Conservation (phyloP, 2,797 vertebrate genomes). For the Acanthurus tractus region DNA sequence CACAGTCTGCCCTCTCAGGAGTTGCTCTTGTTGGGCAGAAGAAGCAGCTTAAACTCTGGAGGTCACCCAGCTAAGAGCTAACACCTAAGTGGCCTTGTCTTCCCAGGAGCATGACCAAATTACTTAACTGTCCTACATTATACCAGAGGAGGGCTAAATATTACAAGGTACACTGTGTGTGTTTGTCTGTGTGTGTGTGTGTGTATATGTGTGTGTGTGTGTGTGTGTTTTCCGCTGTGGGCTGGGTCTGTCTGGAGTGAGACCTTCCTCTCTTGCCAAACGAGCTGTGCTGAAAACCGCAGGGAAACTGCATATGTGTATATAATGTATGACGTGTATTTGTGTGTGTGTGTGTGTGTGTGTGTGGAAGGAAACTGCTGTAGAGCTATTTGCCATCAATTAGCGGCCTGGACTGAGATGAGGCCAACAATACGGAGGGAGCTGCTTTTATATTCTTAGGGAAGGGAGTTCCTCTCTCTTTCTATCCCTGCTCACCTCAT, state of each 20-base stretch:
- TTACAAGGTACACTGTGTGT: constrained; percentile 61
- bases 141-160: constrained; percentile 63
- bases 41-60: constrained; percentile 59
- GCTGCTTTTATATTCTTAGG: constrained; percentile 65
- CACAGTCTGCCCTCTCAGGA: constrained; percentile 49
- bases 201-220: constrained; percentile 47
- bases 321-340: constrained; percentile 77
- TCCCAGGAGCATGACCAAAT: constrained; percentile 62
- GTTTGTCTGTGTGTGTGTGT: constrained; percentile 41
- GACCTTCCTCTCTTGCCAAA: constrained; percentile 86
- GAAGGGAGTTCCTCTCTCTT: constrained; percentile 69
- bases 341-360: constrained; percentile 66
- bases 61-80: constrained; percentile 63
- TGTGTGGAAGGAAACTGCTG: constrained; percentile 77
- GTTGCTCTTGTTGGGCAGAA: constrained; percentile 52
- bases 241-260: constrained; percentile 81
- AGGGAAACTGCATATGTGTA: constrained; percentile 85
- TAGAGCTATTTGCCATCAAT: constrained; percentile 86
- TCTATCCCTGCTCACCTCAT: constrained; percentile 63
- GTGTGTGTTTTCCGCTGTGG: constrained; percentile 76
- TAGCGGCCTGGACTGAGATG: constrained; percentile 80
- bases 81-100: constrained; percentile 63
- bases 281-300: constrained; percentile 84
- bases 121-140: constrained; percentile 72
- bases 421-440: constrained; percentile 73